Conservation (phyloP, 2,797 vertebrate genomes). For the Dermochelys coriacea region DNA sequence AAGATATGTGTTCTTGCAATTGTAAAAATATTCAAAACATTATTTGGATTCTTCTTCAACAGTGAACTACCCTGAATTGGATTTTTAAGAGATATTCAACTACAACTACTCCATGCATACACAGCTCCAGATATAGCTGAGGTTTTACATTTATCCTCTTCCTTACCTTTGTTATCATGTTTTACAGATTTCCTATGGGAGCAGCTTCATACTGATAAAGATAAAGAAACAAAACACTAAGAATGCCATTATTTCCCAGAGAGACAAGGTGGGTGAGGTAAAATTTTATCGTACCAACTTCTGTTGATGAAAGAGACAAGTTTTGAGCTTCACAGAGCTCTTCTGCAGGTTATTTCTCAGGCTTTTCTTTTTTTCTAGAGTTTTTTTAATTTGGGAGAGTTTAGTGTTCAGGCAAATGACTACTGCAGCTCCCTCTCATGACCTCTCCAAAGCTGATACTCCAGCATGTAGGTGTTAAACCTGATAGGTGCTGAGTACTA, state of each 20-base stretch:
- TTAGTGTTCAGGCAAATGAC: background rate
- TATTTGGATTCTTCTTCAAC: background rate
- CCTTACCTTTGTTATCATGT: background rate
- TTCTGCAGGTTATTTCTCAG: background rate
- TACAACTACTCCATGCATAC: slow-evolving; percentile 12
- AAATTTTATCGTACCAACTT: background rate
- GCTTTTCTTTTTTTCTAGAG: background rate
- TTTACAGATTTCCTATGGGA: background rate
- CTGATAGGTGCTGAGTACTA: background rate
- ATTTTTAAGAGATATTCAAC: slow-evolving; percentile 23
- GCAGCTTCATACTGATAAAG: background rate
- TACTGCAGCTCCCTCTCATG: background rate
- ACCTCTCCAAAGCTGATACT: background rate
- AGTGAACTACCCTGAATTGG: slow-evolving; percentile 26
- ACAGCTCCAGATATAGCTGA: slow-evolving; percentile 11
- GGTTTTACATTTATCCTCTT: background rate
- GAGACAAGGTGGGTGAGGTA: background rate
- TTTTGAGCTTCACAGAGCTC: background rate
- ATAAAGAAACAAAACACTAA: background rate
- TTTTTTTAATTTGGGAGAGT: background rate
- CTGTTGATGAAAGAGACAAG: background rate
- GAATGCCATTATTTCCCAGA: background rate
- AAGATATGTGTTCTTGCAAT: slow-evolving; percentile 14
- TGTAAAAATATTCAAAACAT: slow-evolving; percentile 35
- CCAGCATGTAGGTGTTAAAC: background rate